Base-by-base conservation (phyloP, 2,113 vertebrate species). In the Prinia subflava region DNA sequence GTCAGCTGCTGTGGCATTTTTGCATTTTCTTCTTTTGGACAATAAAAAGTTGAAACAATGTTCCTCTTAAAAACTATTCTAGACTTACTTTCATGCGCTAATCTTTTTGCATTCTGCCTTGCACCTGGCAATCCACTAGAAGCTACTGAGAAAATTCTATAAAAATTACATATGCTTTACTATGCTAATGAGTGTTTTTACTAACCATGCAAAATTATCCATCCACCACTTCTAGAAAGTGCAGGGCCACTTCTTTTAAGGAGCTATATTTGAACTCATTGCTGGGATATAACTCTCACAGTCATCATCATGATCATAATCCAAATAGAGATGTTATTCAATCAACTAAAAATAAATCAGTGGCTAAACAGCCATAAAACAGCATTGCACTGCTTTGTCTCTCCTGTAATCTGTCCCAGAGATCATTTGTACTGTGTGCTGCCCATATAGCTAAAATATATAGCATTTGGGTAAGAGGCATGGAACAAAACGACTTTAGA, bases 1-100 rank as follows among this genome's bases (percentile, higher is more conserved):
- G 4, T 90, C 94, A 92, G 91, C 83, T 92, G 88, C 79, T 78
- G 62, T 87, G 85, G 50, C 83, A 59, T 93, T 93, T 90, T 75
- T 90, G 76, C 80, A 18, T 89, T 83, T 94, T 92, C 79, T 88
- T 94, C 71, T 74, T 96, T 89, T 68, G 82, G 77, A 93, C 73
- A 95, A 94, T 78, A 83, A 87, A 81, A 89, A 62, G 9, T 81
- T 63, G 44, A 71, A 88, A 88, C 71, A n/a, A 53, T 90, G 84
- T 70, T 77, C 71, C 60, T 73, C 86, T 80, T 92, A 55, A 89
- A 88, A 90, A 84, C 55, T 70, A 44, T 67, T 93, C 64, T 67
- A 56, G 19, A 62, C 21, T 89, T 57, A 90, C 71, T 92, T 92
- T 63, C 70, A 23, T 56, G 56, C 41, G 87, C 33, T 75, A 83